Percentiles rank a stretch among this genome's conserved stretches.
Evolutionary conservation across 35 echinoderm and acorn worm genomes (phyloP).

Genomic region (Heliocidaris tuberculata): DNA sequence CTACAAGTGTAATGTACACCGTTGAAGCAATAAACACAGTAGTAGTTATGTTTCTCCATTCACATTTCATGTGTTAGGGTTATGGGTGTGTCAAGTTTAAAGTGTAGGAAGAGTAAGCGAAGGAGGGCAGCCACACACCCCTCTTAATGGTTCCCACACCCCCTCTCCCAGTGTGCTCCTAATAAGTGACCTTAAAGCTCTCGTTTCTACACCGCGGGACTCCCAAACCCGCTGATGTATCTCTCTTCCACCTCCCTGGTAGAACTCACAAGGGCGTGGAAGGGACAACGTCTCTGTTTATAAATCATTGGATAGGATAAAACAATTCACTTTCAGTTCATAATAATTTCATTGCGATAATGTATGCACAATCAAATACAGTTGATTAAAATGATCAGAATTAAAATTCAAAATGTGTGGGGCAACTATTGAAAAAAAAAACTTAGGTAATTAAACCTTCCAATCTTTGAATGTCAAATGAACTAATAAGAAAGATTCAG

Average conservation of each 20-base stretch:
- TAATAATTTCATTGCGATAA: background rate
- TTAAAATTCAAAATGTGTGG: too few species aligned
- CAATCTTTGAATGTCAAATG: too few species aligned
- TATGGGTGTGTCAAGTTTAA: background rate
- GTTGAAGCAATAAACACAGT: background rate
- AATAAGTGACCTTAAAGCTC: background rate
- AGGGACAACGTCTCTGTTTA: too few species aligned
- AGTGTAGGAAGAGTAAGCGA: background rate
- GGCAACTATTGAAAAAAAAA: too few species aligned
- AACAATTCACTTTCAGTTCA: background rate
- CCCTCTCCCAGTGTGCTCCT: background rate
- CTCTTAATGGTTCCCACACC: background rate
- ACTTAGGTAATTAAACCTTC: too few species aligned
- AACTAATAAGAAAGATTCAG: too few species aligned
- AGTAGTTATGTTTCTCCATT: background rate
- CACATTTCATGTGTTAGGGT: conserved; percentile 3
- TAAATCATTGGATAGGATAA: background rate
- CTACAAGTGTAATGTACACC: background rate
- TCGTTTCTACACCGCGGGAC: background rate
- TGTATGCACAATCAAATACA: background rate
- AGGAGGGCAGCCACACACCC: background rate
- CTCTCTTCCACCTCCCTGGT: background rate
- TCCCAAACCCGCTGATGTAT: too few species aligned
- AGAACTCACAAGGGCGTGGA: background rate
- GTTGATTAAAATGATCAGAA: too few species aligned